Evolutionary conservation across 2,888 invertebrate species (phyloP), one percentile per base, ranked within the genome.

Genomic region (Epinotia nisella): DNA sequence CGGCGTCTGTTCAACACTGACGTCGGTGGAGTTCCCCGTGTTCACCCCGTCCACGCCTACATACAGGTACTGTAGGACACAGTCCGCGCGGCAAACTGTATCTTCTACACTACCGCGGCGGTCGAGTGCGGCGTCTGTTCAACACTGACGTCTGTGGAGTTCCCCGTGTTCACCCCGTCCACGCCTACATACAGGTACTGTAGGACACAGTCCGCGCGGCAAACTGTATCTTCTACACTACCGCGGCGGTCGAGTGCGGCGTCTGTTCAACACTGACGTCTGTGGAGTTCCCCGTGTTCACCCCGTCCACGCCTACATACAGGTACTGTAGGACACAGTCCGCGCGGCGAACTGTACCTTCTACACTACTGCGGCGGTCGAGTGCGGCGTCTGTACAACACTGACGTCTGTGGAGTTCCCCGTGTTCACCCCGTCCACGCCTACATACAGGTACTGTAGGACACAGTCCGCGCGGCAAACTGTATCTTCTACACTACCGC

Each of bases 181-280:
- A 9, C 35, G 35, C 35, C 35, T 7, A 35, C 35, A 35, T 91
- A 85, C 81, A 88, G 83, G 92, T 91, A n/a, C 39, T 49, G 15
- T 13, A 15, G 49, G n/a, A 99, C 88, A 95, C 95, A 39, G 95
- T 97, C 53, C 94, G 96, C 79, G 96, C 96, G 80, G 99, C 99
- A n/a, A 99, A 99, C 91, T 96, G 95, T 89, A 96, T 96, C 65
- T 99, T 98, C 93, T 99, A 98, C 90, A 92, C 95, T 80, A 92
- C 95, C 71, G 94, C 98, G 69, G 95, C 95, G 1, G 96, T 96
- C 71, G 96, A 97, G 81, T 97, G 97, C 84, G 96, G 96, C 78
- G 96, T 97, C 79, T 95, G 95, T 70, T 90, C 94, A 45, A 95
- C 96, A 75, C 90, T 98, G 64, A 97, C 97, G 82, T 90, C 94